Evolutionary conservation across 2,888 invertebrate species (phyloP).

Genomic region (Cataglyphis altisquamis): DNA sequence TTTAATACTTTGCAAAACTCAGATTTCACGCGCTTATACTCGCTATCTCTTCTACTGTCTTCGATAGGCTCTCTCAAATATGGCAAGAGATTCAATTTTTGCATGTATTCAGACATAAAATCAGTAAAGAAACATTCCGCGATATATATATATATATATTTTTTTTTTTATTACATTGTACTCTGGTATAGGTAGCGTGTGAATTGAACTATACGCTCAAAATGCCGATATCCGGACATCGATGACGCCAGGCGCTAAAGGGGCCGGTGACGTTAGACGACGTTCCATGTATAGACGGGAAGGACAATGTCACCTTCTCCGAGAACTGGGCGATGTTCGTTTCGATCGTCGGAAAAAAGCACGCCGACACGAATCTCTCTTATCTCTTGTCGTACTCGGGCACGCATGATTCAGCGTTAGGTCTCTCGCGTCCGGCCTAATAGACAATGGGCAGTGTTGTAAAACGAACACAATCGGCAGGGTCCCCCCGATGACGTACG

Average conservation of each 20-base stretch:
- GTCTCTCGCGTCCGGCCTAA: constrained; percentile 64
- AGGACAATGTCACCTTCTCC: constrained; percentile 25
- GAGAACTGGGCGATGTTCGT: constrained; percentile 7
- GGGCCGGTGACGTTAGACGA: constrained; percentile 33
- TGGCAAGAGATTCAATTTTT: constrained; percentile 6
- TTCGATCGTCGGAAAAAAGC: constrained; percentile 6
- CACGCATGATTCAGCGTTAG: constrained; percentile 67
- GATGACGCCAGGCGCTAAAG: constrained; percentile 35
- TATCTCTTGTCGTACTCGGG: constrained; percentile 45
- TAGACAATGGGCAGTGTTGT: constrained; percentile 84
- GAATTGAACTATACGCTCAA: not conserved
- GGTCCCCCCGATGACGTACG: constrained; percentile 64
- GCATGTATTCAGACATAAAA: not conserved
- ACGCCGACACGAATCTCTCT: constrained; percentile 10
- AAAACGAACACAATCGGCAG: constrained; percentile 81
- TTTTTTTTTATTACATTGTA: not conserved
- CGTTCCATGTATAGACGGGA: not conserved
- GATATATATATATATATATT: not conserved
- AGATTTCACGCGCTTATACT: not conserved
- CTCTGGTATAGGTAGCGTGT: not conserved
- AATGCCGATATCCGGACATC: constrained; percentile 7
- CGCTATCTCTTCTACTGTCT: not conserved
- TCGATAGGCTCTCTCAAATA: not conserved
- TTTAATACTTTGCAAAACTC: not conserved
- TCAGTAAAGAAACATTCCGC: not conserved